These are phyloP conservation scores for Lysandra coridon DNA, from an alignment of 2,888 invertebrate genomes.

Conservation along the genomic window DNA sequence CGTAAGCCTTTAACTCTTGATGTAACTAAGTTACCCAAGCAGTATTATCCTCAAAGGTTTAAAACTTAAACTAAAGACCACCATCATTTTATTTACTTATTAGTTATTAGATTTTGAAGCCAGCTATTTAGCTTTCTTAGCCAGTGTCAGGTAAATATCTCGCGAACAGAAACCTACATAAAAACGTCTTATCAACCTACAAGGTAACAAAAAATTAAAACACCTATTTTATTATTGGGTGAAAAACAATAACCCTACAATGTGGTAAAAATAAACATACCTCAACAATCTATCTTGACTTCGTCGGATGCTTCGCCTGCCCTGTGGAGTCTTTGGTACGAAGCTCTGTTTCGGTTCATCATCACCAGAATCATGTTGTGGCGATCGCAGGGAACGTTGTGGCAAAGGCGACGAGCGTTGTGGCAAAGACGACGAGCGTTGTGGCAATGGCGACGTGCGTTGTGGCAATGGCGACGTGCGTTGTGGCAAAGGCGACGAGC, in stretches of 20 bases:
- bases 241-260: background rate
- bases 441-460: background rate
- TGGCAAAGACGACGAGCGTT: background rate
- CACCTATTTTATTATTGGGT: too few relatives aligned
- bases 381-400: slow-evolving; percentile 4
- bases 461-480: background rate
- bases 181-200: too few relatives aligned
- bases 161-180: too few relatives aligned
- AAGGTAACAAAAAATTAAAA: too few relatives aligned
- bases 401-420: background rate
- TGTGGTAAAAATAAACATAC: slow-evolving; percentile 45
- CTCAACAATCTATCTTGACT: slow-evolving; percentile 53
- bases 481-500: background rate
- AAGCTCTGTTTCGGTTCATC: slow-evolving; percentile 36
- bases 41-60: too few relatives aligned
- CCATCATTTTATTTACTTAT: too few relatives aligned
- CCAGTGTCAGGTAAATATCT: too few relatives aligned
- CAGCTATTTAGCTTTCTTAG: too few relatives aligned
- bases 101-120: too few relatives aligned
- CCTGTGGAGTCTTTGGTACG: slow-evolving; percentile 57
- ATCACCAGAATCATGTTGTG: background rate
- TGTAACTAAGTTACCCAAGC: too few relatives aligned
- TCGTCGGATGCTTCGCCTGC: slow-evolving; percentile 55
- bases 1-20: too few relatives aligned
- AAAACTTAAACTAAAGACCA: too few relatives aligned